Percentiles rank a stretch among this genome's conserved stretches.
Evolutionary conservation across 1,140 invertebrate genomes (phyloP).

Genomic region (Planococcus citri): DNA sequence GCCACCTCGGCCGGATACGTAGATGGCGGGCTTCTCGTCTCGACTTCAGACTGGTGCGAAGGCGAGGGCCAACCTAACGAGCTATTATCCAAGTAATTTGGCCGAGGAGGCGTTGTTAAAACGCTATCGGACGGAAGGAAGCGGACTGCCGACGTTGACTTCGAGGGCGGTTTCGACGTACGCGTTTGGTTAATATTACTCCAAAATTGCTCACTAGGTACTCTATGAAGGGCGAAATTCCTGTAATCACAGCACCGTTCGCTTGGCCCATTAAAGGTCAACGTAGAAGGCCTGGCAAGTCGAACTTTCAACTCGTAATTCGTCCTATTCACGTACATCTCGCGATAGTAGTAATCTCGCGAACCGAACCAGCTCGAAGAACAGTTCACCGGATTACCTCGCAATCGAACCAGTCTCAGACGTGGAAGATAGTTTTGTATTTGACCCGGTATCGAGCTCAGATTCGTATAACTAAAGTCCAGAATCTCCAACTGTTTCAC

Average conservation of each 20-base stretch:
- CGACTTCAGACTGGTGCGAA: no score
- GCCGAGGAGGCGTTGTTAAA: no score
- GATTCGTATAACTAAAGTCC: conserved; percentile 49
- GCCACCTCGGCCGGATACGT: no score
- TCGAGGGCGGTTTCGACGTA: no score
- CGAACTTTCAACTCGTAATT: not conserved
- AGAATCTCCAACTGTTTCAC: conserved; percentile 52
- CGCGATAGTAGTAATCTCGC: not conserved
- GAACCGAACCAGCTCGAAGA: conserved; percentile 30
- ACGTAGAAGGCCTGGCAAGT: not conserved
- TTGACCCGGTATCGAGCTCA: conserved; percentile 50
- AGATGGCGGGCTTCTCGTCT: no score
- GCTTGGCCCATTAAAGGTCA: no score
- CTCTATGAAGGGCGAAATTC: not conserved
- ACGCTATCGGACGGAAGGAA: no score
- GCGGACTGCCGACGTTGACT: no score
- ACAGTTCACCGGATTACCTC: conserved; percentile 51
- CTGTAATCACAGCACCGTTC: not conserved
- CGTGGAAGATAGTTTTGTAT: conserved; percentile 55
- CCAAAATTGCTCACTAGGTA: not conserved
- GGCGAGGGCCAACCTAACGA: no score
- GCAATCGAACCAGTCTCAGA: conserved; percentile 43
- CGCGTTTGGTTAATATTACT: not conserved
- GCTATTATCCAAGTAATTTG: no score
- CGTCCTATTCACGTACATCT: not conserved